phyloP scores from a whole-genome alignment of 1,140 invertebrate species.

The Pseudomyrmex cubaensis region DNA sequence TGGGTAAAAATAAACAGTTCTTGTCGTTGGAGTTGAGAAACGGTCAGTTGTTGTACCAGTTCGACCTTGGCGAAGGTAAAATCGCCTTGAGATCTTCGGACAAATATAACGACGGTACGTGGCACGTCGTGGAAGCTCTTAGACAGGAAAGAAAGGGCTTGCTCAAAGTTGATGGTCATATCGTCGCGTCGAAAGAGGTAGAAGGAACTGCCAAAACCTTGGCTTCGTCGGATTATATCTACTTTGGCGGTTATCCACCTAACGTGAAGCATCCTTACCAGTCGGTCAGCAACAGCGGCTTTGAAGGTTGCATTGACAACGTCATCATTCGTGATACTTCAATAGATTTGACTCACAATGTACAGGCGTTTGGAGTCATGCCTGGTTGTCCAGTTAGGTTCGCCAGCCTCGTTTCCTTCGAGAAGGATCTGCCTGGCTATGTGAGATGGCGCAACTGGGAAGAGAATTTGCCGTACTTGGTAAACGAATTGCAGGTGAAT shows the following conservation, averaged over 20 bases:
- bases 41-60: slow-evolving; percentile 91
- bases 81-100: slow-evolving; percentile 86
- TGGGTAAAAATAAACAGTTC: slow-evolving; percentile 91
- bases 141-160: slow-evolving; percentile 88
- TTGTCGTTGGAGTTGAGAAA: slow-evolving; percentile 93
- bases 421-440: slow-evolving; percentile 87
- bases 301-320: slow-evolving; percentile 97
- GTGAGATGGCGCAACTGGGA: slow-evolving; percentile 87
- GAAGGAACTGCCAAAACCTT: slow-evolving; percentile 82
- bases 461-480: slow-evolving; percentile 59
- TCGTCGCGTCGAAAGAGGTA: slow-evolving; percentile 79
- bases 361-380: slow-evolving; percentile 92
- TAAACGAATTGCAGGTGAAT: slow-evolving; percentile 90
- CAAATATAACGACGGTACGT: slow-evolving; percentile 92
- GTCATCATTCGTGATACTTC: slow-evolving; percentile 90
- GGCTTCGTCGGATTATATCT: slow-evolving; percentile 89
- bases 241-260: slow-evolving; percentile 94
- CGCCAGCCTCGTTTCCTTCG: slow-evolving; percentile 88
- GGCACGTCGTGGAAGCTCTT: slow-evolving; percentile 91
- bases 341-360: slow-evolving; percentile 92
- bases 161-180: slow-evolving; percentile 89
- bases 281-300: slow-evolving; percentile 90
- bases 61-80: slow-evolving; percentile 88
- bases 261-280: slow-evolving; percentile 86
- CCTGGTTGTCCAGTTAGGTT: slow-evolving; percentile 93